Conservation (phyloP, 2,797 vertebrate genomes). For the Aeoliscus strigatus region DNA sequence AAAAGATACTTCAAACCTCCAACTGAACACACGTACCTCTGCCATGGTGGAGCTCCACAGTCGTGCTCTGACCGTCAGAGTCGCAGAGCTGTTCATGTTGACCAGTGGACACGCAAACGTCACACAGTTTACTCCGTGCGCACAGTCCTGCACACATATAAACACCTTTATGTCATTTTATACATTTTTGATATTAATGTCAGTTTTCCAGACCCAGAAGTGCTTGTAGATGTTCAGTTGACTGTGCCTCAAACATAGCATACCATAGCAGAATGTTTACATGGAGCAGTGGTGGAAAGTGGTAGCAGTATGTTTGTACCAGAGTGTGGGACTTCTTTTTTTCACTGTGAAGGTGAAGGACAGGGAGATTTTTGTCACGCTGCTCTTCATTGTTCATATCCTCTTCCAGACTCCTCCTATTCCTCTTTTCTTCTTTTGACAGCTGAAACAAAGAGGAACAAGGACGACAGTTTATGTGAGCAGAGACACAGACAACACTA, state of each 20-base stretch:
- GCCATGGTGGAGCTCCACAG: constrained; percentile 92
- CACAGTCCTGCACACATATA: constrained; percentile 75
- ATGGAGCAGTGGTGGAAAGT: too few relatives aligned
- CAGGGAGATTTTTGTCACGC: constrained; percentile 13
- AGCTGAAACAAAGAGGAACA: constrained; percentile 48
- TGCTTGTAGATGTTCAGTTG: too few relatives aligned
- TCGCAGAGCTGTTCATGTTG: constrained; percentile 60
- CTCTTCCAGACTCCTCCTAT: constrained; percentile 53
- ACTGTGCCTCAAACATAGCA: too few relatives aligned
- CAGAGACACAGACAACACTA: too few relatives aligned
- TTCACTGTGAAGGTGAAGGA: constrained; percentile 45
- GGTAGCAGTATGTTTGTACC: constrained; percentile 32
- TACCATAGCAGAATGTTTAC: too few relatives aligned
- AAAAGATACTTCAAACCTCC: background rate
- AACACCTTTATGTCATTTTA: background rate
- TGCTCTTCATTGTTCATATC: constrained; percentile 9
- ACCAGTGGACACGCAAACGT: constrained; percentile 79
- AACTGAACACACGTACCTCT: constrained; percentile 70
- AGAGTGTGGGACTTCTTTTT: constrained; percentile 41
- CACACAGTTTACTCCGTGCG: constrained; percentile 70
- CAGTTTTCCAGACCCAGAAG: too few relatives aligned
- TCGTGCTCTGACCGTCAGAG: constrained; percentile 73
- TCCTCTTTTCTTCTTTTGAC: constrained; percentile 31
- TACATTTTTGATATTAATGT: too few relatives aligned
- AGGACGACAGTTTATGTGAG: background rate